A percentile compares a stretch with the other conserved stretches of the same genome.
These are phyloP conservation scores for Dromiciops gliroides DNA, from an alignment of 2,113 vertebrate species.

Conservation along the genomic window DNA sequence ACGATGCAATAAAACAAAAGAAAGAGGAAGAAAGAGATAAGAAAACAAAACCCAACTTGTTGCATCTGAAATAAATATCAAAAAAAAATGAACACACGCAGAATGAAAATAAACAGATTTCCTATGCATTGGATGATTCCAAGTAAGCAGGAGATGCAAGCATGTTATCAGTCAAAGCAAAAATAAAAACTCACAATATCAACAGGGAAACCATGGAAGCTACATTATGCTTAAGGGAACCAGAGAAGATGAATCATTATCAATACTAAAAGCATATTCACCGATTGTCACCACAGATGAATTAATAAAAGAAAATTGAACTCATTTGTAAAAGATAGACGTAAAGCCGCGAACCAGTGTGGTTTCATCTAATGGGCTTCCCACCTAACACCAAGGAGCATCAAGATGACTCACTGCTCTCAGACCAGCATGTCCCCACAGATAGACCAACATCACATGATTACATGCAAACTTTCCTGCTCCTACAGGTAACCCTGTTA, in stretches of 20 bases:
- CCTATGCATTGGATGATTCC: not conserved
- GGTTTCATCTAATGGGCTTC: not conserved
- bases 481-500: not conserved
- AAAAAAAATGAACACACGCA: not conserved
- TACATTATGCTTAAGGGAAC: not conserved
- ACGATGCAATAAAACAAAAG: not conserved
- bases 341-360: not conserved
- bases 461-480: not conserved
- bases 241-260: not conserved
- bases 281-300: too few relatives aligned
- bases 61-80: not conserved
- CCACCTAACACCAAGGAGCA: not conserved
- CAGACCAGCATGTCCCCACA: not conserved
- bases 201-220: not conserved
- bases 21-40: not conserved
- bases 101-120: not conserved
- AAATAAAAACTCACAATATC: not conserved
- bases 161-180: not conserved
- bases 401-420: not conserved
- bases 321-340: not conserved
- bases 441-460: not conserved
- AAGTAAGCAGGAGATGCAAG: not conserved
- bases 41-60: not conserved
- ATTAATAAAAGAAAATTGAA: not conserved
- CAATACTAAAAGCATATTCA: not conserved